These are phyloP conservation scores for Rhinichthys osculus DNA, from an alignment of 2,797 vertebrate genomes.

Conservation along the genomic window DNA sequence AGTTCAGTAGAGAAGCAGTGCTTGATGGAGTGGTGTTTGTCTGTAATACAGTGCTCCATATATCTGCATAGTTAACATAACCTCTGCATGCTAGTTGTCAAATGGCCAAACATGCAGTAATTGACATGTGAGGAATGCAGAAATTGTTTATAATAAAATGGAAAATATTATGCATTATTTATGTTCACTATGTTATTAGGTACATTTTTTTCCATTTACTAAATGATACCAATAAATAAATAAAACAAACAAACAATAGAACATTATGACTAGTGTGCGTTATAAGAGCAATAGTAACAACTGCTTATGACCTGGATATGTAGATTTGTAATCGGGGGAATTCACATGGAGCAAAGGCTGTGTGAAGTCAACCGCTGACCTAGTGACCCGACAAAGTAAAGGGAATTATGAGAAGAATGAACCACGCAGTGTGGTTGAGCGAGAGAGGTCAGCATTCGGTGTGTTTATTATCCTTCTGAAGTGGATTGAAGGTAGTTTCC, in stretches of 20 bases:
- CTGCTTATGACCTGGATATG: not conserved
- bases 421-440: not conserved
- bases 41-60: not conserved
- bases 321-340: slow-evolving; percentile 8
- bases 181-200: not conserved
- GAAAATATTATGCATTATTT: too few species aligned
- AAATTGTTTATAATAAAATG: not conserved
- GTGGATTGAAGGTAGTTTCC: slow-evolving; percentile 28
- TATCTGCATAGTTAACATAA: not conserved
- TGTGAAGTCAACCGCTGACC: slow-evolving; percentile 2
- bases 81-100: not conserved
- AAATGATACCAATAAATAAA: not conserved
- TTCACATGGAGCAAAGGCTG: slow-evolving; percentile 60
- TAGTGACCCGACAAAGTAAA: not conserved
- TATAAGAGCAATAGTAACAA: not conserved
- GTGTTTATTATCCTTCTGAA: slow-evolving; percentile 59
- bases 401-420: slow-evolving; percentile 14
- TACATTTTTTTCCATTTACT: not conserved
- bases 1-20: slow-evolving; percentile 20
- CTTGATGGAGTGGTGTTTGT: not conserved
- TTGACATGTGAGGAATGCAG: slow-evolving; percentile 49
- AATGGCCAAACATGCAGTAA: not conserved
- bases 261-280: not conserved
- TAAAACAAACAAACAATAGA: not conserved
- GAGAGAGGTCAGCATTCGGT: slow-evolving; percentile 27